Conservation (phyloP, 2,797 vertebrate species). For the Peromyscus melanophrys region DNA sequence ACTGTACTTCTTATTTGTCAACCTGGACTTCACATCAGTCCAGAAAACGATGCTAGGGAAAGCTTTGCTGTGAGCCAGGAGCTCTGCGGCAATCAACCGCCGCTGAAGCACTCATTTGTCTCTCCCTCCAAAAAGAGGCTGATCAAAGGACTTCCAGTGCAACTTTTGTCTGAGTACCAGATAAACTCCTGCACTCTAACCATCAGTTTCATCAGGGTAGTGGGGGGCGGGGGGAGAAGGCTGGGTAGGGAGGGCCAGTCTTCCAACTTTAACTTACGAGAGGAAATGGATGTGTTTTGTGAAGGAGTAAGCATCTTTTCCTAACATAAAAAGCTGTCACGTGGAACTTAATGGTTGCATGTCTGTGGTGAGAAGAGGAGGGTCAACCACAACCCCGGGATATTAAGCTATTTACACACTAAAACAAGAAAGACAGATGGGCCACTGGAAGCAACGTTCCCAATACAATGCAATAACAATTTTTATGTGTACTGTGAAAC, state of each 20-base stretch:
- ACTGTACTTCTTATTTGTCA: not conserved
- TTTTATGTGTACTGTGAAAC: slow-evolving; percentile 72
- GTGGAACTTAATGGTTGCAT: slow-evolving; percentile 30
- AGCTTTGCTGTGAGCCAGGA: not conserved
- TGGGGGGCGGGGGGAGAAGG: not conserved
- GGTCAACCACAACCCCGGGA: not conserved
- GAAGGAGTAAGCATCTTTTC: slow-evolving; percentile 60
- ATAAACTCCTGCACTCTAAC: slow-evolving; percentile 56
- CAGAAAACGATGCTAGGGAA: slow-evolving; percentile 68
- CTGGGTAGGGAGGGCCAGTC: not conserved
- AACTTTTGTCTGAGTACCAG: slow-evolving; percentile 52
- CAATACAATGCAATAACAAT: slow-evolving; percentile 67
- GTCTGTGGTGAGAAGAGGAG: not conserved
- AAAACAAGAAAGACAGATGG: slow-evolving; percentile 45
- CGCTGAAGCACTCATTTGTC: slow-evolving; percentile 74
- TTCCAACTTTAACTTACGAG: slow-evolving; percentile 42
- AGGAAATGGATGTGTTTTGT: slow-evolving; percentile 67
- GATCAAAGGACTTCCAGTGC: slow-evolving; percentile 33
- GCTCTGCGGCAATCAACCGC: slow-evolving; percentile 48
- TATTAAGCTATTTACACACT: slow-evolving; percentile 69
- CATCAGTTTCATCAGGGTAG: slow-evolving; percentile 32
- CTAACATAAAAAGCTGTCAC: not conserved
- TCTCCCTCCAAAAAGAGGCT: slow-evolving; percentile 65
- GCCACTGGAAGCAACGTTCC: slow-evolving; percentile 60
- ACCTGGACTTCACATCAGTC: slow-evolving; percentile 59